Percentiles rank a stretch among this genome's conserved stretches.
These are phyloP conservation scores for Leptopilina drosophilae DNA, from an alignment of 2,888 invertebrate species.

Conservation along the genomic window DNA sequence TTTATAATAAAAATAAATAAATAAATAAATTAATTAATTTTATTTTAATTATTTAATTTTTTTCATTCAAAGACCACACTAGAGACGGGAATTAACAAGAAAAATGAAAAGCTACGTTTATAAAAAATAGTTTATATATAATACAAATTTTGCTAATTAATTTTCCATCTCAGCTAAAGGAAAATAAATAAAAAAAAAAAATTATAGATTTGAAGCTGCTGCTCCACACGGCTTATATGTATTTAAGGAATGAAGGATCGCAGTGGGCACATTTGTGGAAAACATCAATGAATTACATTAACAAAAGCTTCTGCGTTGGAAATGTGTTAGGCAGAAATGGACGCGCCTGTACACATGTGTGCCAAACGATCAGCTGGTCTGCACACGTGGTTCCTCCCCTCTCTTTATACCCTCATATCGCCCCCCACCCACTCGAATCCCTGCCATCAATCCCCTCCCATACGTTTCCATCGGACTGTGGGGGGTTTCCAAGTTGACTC, in stretches of 20 bases:
- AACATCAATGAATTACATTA: conserved; percentile 25
- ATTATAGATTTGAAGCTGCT: background rate
- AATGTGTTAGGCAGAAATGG: conserved; percentile 4
- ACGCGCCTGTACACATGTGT: conserved; percentile 50
- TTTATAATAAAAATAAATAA: too few relatives aligned
- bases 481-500: conserved; percentile 17
- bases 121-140: too few relatives aligned
- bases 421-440: conserved; percentile 6
- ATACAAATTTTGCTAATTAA: too few relatives aligned
- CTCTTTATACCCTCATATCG: background rate
- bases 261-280: background rate
- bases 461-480: background rate
- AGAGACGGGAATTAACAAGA: too few relatives aligned
- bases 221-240: too few relatives aligned
- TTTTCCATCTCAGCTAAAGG: too few relatives aligned
- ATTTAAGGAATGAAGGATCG: background rate
- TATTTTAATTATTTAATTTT: too few relatives aligned
- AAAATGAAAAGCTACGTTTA: too few relatives aligned
- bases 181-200: too few relatives aligned
- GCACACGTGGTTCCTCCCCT: conserved; percentile 44
- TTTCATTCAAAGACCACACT: too few relatives aligned
- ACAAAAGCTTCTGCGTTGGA: background rate
- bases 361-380: conserved; percentile 55
- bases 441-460: background rate
- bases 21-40: too few relatives aligned